phyloP scores from a whole-genome alignment of 1,140 invertebrate species.

The Contarinia nasturtii region DNA sequence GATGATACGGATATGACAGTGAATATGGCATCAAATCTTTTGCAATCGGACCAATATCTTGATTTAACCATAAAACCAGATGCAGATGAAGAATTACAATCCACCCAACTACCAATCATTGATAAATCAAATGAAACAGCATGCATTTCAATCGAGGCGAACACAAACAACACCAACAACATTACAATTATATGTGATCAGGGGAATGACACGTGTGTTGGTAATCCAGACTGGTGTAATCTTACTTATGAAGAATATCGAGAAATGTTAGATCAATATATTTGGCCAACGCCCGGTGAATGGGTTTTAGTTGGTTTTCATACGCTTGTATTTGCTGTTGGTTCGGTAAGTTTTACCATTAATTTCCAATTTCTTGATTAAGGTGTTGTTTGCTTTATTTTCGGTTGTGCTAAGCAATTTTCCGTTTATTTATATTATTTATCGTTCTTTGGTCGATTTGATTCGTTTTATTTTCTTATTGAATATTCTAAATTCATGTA shows the following conservation, averaged over 20 bases:
- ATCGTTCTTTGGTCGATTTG: background rate
- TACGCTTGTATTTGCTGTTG: slow-evolving; percentile 3
- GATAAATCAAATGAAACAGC: too few species aligned
- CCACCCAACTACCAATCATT: too few species aligned
- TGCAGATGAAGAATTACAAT: too few species aligned
- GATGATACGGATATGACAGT: too few species aligned
- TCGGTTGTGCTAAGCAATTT: background rate
- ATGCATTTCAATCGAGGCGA: too few species aligned
- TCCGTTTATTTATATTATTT: background rate
- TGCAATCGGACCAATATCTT: too few species aligned
- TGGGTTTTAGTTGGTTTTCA: slow-evolving; percentile 4
- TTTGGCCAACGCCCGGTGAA: slow-evolving; percentile 4
- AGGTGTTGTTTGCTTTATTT: background rate
- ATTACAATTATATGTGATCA: background rate
- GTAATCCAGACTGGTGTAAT: slow-evolving; percentile 3
- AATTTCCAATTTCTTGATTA: slow-evolving; percentile 4
- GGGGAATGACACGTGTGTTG: slow-evolving; percentile 2
- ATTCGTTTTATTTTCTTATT: background rate
- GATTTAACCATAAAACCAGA: too few species aligned
- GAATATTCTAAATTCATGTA: background rate
- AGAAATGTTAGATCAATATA: slow-evolving; percentile 4
- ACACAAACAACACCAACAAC: too few species aligned
- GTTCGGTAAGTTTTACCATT: slow-evolving; percentile 4
- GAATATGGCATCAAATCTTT: too few species aligned
- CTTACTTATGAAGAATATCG: slow-evolving; percentile 2